Evolutionary conservation across 2,888 invertebrate genomes (phyloP).

Genomic region (Dermolepida albohirtum): DNA sequence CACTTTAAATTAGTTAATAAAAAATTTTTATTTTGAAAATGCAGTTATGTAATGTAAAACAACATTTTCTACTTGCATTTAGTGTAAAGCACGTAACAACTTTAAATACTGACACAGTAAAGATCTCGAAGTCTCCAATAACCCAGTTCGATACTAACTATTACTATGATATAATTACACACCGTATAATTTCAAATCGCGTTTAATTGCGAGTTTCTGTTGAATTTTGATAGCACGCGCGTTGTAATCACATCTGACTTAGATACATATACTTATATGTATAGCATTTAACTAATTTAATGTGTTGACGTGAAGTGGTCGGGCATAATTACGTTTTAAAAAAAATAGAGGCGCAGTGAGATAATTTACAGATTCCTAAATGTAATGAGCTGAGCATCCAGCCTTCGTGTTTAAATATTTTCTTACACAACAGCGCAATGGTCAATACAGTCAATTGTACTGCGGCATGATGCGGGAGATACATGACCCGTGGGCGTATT

Average conservation of each 20-base stretch:
- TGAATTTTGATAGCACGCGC: conserved; percentile 21
- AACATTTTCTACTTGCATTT: no score
- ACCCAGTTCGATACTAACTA: conserved; percentile 19
- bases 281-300: background rate
- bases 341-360: background rate
- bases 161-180: conserved; percentile 18
- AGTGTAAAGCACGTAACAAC: background rate
- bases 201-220: conserved; percentile 18
- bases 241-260: background rate
- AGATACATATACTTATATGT: background rate
- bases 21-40: no score
- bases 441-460: background rate
- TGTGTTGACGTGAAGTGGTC: conserved; percentile 6
- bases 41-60: no score
- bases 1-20: no score
- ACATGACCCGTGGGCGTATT: no score
- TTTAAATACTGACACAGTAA: background rate
- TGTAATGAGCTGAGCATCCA: background rate
- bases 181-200: conserved; percentile 18
- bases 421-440: background rate
- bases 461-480: no score
- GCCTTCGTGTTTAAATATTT: background rate
- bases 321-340: background rate
- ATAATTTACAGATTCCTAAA: conserved; percentile 5
- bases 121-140: conserved; percentile 4